Base-by-base conservation (phyloP, 2,888 invertebrate species). In the Bellardia pandia region DNA sequence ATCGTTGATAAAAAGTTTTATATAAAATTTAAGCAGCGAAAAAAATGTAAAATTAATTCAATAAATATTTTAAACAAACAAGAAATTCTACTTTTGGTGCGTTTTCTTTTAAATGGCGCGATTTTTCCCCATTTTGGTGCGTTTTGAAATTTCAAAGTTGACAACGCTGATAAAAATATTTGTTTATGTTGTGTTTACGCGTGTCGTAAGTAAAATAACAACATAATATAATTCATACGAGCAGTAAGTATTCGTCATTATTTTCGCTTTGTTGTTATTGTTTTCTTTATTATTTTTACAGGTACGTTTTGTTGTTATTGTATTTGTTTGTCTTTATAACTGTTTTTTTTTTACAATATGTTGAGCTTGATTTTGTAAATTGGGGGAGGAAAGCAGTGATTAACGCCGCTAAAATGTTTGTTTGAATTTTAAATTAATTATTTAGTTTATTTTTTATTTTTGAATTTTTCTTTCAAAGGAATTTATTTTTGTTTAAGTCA, bases 401-500 rank as follows among this genome's bases (percentile, higher is more conserved):
- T 30, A 71, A 53, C 2, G 13, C 8, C 45, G 7, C 33, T 8
- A 23, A 66, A 68, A 58, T 56, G 5, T 51, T 80, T 66, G 23
- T 66, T 56, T 66, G 40, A 45, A 51, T 56, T 74, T 68, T 11
- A 40, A 64, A 45, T 84, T 71, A 64, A 45, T 74, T 74, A 81
- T 37, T 64, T 58, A 13, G 30, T 40, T 45, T 2, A 30, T 48
- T 16, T 45, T 74, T 8, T 64, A 13, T 48, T 68, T 33, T 30
- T 8, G 2, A 45, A 45, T 5, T 58, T 51, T 33, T 11, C 3
- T 64, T 40, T 13, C 11, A 42, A 11, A 69, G 40, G 33, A 71
- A 58, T n/a, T n/a, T n/a, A 51, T 45, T 7, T n/a, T 40, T 51
- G 3, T 84, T 85, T 51, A 58, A 60, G 56, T 64, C 82, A 86